These are phyloP conservation scores for Onychomys arenicola DNA, from an alignment of 2,797 vertebrate species.

Conservation along the genomic window DNA sequence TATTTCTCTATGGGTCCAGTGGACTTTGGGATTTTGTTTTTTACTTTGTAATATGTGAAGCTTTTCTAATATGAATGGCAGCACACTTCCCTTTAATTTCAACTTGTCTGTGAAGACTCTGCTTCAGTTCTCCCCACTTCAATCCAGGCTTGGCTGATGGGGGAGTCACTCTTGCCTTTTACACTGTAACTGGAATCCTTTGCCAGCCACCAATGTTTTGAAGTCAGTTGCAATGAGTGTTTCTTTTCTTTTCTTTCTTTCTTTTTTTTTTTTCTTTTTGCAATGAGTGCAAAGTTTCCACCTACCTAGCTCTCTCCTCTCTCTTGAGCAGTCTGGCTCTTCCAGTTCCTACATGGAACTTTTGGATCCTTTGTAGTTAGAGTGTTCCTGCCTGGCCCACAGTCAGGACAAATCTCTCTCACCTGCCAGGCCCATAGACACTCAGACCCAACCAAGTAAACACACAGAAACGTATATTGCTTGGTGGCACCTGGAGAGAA, in stretches of 20 bases:
- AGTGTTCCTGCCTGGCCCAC: too few species aligned
- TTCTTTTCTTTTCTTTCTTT: too few species aligned
- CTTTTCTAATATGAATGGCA: background rate
- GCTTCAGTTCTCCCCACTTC: background rate
- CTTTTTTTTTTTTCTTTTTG: too few species aligned
- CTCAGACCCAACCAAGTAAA: too few species aligned
- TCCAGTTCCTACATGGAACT: background rate
- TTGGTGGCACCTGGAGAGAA: too few species aligned
- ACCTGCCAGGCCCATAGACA: too few species aligned
- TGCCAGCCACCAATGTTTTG: background rate
- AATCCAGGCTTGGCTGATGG: background rate
- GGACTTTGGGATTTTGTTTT: background rate
- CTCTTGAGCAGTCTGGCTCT: background rate
- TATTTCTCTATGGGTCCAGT: background rate
- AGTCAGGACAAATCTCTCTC: too few species aligned
- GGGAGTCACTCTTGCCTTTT: background rate
- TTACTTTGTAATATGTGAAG: background rate
- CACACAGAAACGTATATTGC: too few species aligned
- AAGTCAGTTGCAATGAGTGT: background rate
- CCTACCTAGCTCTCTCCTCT: background rate
- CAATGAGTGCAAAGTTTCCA: background rate
- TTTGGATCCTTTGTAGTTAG: background rate
- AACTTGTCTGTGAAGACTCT: slow-evolving; percentile 10
- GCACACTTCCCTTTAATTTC: background rate
- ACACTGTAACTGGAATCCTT: background rate